Conservation (phyloP, 1,140 invertebrate genomes). For the Magallana ariakensis region DNA sequence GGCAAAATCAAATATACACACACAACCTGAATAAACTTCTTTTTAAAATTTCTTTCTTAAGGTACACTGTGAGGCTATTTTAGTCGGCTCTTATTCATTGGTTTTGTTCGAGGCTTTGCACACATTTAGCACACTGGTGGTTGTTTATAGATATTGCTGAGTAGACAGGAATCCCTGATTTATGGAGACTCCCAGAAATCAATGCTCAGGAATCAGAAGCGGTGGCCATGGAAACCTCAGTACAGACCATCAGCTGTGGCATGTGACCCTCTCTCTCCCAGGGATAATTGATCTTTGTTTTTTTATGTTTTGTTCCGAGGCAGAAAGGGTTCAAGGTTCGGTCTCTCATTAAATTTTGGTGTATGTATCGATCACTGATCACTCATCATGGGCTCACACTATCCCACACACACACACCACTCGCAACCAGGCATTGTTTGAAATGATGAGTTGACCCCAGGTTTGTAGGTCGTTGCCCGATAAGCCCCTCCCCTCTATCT, state of each 20-base stretch:
- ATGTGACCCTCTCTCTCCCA: neutral
- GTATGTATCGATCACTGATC: neutral
- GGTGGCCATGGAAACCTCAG: neutral
- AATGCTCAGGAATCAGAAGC: neutral
- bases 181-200: neutral
- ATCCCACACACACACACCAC: no score
- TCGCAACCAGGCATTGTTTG: neutral
- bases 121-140: neutral
- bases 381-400: neutral
- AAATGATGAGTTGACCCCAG: conserved; percentile 3
- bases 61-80: no score
- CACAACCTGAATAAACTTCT: neutral
- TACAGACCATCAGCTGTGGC: neutral
- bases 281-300: neutral
- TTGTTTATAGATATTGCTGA: neutral
- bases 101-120: neutral
- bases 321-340: neutral
- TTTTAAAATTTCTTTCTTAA: neutral
- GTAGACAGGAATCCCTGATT: neutral
- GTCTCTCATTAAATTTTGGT: neutral
- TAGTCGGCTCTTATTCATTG: neutral
- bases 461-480: conserved; percentile 3
- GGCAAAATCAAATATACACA: neutral
- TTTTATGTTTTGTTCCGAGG: neutral
- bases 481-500: neutral